Conservation (phyloP, 2,797 vertebrate genomes). For the Myotis pilosus region DNA sequence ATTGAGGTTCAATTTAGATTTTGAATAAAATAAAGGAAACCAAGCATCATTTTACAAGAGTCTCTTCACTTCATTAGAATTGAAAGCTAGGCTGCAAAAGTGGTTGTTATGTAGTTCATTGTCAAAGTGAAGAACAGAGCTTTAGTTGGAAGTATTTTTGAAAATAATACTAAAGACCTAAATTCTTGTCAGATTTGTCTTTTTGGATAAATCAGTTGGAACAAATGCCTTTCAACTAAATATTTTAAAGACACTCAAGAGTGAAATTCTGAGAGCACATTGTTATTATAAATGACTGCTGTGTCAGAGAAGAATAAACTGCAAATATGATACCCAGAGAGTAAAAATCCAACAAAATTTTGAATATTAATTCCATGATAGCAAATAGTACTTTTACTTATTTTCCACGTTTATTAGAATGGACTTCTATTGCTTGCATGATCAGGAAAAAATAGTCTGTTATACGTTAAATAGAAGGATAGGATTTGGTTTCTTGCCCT, state of each 20-base stretch:
- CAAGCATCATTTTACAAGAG: background rate
- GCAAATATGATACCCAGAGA: background rate
- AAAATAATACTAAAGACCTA: background rate
- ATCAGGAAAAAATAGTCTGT: background rate
- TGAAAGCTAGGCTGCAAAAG: background rate
- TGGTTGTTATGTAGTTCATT: background rate
- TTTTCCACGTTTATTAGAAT: background rate
- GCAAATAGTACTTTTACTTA: background rate
- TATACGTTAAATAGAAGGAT: background rate
- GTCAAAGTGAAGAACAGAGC: background rate
- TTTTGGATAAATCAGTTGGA: background rate
- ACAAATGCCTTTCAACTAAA: conserved; percentile 15
- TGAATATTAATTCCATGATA: conserved; percentile 14
- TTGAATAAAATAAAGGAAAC: background rate
- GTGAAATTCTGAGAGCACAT: background rate
- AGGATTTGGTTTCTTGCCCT: background rate
- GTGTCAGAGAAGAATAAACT: background rate
- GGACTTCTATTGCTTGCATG: background rate
- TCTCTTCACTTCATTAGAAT: background rate
- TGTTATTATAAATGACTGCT: background rate
- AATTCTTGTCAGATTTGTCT: background rate
- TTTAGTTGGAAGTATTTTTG: conserved; percentile 8
- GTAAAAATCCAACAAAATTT: background rate
- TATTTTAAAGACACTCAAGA: background rate
- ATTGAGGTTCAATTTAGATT: background rate